These are phyloP conservation scores for Capitella teleta DNA, from an alignment of 1,140 invertebrate species.

Conservation along the genomic window DNA sequence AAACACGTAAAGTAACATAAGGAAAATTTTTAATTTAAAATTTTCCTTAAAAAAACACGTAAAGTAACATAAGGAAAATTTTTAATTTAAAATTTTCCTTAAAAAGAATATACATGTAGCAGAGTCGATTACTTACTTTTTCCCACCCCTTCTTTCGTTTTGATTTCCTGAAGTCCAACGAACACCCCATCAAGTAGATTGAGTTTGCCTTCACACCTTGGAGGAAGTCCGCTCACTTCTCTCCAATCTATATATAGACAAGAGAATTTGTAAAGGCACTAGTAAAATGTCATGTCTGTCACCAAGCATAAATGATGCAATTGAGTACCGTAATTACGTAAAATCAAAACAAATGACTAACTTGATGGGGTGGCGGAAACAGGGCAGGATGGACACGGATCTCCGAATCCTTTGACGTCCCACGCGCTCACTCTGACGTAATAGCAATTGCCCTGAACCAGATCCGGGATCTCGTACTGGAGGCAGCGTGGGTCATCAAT, in stretches of 20 bases:
- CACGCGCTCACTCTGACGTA: slow-evolving; percentile 68
- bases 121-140: too few relatives aligned
- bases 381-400: slow-evolving; percentile 61
- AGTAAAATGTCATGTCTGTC: too few relatives aligned
- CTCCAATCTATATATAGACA: too few relatives aligned
- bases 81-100: too few relatives aligned
- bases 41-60: too few relatives aligned
- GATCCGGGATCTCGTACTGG: slow-evolving; percentile 52
- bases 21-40: too few relatives aligned
- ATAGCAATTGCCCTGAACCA: slow-evolving; percentile 70
- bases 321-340: too few relatives aligned
- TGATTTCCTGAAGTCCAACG: slow-evolving; percentile 37
- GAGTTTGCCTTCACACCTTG: slow-evolving; percentile 57
- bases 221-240: slow-evolving; percentile 54
- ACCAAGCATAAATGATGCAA: too few relatives aligned
- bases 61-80: too few relatives aligned
- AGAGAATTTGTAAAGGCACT: too few relatives aligned
- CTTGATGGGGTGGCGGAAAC: slow-evolving; percentile 76
- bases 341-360: slow-evolving; percentile 47
- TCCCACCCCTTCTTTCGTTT: slow-evolving; percentile 22
- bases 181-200: slow-evolving; percentile 64
- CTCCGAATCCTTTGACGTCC: slow-evolving; percentile 82
- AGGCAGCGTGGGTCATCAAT: slow-evolving; percentile 26
- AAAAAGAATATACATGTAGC: too few relatives aligned
- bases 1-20: too few relatives aligned